phyloP scores from a whole-genome alignment of 2,888 invertebrate species.

The Xylota segnis region DNA sequence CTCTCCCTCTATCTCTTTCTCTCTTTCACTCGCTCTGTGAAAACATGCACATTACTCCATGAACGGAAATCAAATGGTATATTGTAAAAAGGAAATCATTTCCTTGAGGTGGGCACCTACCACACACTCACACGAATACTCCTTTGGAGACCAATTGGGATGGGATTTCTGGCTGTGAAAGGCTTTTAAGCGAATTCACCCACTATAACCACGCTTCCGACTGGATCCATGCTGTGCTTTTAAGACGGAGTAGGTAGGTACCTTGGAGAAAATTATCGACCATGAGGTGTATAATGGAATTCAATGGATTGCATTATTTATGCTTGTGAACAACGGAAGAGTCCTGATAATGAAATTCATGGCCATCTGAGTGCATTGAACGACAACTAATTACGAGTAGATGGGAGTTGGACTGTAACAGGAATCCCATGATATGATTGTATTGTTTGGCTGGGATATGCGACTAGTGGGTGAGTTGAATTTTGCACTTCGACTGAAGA shows the following conservation, averaged over 20 bases:
- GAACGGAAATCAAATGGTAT: slow-evolving; percentile 67
- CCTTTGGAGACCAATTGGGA: slow-evolving; percentile 21
- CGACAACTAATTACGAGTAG: background rate
- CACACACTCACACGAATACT: too few species aligned
- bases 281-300: slow-evolving; percentile 51
- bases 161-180: slow-evolving; percentile 46
- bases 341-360: slow-evolving; percentile 6
- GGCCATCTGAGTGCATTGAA: slow-evolving; percentile 22
- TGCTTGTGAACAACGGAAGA: slow-evolving; percentile 11
- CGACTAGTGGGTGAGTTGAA: too few species aligned
- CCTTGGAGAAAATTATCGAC: slow-evolving; percentile 23
- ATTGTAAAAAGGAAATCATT: slow-evolving; percentile 66
- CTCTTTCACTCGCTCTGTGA: background rate
- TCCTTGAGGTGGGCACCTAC: slow-evolving; percentile 50
- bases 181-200: slow-evolving; percentile 64
- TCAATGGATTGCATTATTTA: slow-evolving; percentile 61
- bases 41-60: slow-evolving; percentile 65
- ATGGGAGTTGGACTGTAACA: too few species aligned
- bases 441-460: too few species aligned
- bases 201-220: slow-evolving; percentile 52
- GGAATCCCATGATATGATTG: too few species aligned
- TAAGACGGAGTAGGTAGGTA: background rate
- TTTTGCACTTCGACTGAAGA: too few species aligned
- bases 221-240: slow-evolving; percentile 13
- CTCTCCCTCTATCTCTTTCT: slow-evolving; percentile 1